These are phyloP conservation scores for Phaethon lepturus DNA, from an alignment of 2,113 vertebrate species.

Conservation along the genomic window DNA sequence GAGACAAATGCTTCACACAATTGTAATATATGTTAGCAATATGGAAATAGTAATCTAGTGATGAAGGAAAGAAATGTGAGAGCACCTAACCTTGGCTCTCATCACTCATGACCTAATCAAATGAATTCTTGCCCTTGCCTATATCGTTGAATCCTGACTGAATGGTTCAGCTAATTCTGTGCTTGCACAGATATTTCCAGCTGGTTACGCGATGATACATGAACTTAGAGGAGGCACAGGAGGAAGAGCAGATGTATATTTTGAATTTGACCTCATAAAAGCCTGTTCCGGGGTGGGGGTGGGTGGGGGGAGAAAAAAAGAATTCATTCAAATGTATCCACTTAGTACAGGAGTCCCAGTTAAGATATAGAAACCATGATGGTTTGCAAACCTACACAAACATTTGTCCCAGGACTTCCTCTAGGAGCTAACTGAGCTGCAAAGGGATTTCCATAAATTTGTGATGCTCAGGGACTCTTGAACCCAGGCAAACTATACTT, in stretches of 20 bases:
- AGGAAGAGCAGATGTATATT: not conserved
- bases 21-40: not conserved
- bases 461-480: not conserved
- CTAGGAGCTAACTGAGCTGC: not conserved
- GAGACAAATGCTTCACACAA: not conserved
- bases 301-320: not conserved
- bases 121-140: not conserved
- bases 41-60: not conserved
- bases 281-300: not conserved
- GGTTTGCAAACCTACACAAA: not conserved
- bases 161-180: not conserved
- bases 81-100: not conserved
- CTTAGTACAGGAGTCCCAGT: not conserved
- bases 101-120: not conserved
- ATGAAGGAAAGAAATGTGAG: not conserved
- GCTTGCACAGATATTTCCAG: slow-evolving; percentile 41
- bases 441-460: not conserved
- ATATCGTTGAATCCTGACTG: not conserved
- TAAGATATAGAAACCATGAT: not conserved
- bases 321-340: not conserved
- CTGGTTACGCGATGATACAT: not conserved
- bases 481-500: not conserved
- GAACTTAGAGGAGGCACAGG: not conserved
- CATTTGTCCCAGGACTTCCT: not conserved
- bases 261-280: not conserved